Base-by-base conservation (phyloP, 2,113 vertebrate genomes). In the Cavia aperea region DNA sequence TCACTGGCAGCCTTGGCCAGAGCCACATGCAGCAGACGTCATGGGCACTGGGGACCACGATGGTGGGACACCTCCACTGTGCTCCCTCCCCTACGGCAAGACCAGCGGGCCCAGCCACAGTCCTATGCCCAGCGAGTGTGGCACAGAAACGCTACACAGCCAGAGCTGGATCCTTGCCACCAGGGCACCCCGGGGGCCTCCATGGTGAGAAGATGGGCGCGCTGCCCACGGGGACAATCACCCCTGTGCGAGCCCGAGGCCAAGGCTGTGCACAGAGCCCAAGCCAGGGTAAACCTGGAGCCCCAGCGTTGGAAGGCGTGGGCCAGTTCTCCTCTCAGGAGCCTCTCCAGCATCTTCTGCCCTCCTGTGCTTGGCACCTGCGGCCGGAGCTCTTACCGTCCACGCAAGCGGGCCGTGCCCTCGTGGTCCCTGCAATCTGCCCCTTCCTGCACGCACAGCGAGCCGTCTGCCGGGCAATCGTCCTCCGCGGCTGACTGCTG, bases 361-460 rank as follows among this genome's bases (percentile, higher is more conserved):
- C 11, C 72, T 16, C 19, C 62, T 6, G 5, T 10, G 14, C 46
- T 49, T 36, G 15, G 91, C 21, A 33, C 36, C 43, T 2, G 24
- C 10, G 56, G 70, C 39, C 46, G 0, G 7, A 31, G 39, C 77
- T 97, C 99, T 99, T 99, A 99, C 99, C 99, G 93, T 99, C 99
- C 96, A 99, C 99, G 89, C 99, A 99, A 94, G 99, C 99, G 70
- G 99, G 99, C 98, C 98, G 98, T 93, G 99, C 99, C 98, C 99
- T 98, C 93, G 99, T 99, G 94, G 99, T 99, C 94, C 99, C 99
- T 4, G 99, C 99, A 96, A 99, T 99, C 98, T 99, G 99, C 97
- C 99, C 99, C 97, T 99, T 99, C 97, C 99, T 99, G 98, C 99
- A 99, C 62, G 99, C 99, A 39, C 99, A 99, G 98, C 99, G 99